Evolutionary conservation across 2,888 invertebrate genomes (phyloP).

Genomic region (Tribolium freemani): DNA sequence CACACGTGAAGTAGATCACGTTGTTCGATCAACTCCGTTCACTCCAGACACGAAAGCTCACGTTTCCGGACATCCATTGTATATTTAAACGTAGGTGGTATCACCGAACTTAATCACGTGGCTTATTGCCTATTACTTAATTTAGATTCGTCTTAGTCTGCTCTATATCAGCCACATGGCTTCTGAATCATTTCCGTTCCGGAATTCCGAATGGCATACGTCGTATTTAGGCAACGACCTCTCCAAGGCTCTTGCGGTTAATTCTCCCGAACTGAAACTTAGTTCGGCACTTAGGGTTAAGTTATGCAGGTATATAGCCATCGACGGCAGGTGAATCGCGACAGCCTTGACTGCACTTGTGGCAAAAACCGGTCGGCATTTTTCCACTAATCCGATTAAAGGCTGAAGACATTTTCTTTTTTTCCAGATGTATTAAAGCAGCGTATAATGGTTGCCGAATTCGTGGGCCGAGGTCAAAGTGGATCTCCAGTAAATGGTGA

Average conservation of each 20-base stretch:
- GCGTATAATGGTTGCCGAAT: conserved; percentile 90
- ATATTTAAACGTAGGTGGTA: conserved; percentile 40
- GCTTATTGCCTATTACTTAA: conserved; percentile 12
- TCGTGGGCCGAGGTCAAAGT: conserved; percentile 83
- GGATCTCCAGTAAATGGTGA: conserved; percentile 79
- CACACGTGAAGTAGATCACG: conserved; percentile 51
- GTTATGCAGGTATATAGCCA: conserved; percentile 28
- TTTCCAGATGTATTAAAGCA: conserved; percentile 69
- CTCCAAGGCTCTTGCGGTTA: conserved; percentile 56
- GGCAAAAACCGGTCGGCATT: conserved; percentile 55
- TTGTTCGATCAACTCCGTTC: conserved; percentile 47
- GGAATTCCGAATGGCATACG: conserved; percentile 50
- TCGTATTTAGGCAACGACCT: conserved; percentile 55
- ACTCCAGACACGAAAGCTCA: conserved; percentile 33
- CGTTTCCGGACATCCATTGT: conserved; percentile 42
- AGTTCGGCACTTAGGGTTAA: conserved; percentile 2
- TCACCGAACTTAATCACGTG: conserved; percentile 37
- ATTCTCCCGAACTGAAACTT: conserved; percentile 20
- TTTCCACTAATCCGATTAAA: conserved; percentile 49
- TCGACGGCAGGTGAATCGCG: conserved; percentile 53
- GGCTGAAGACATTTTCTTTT: conserved; percentile 31
- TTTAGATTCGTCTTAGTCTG: conserved; percentile 17
- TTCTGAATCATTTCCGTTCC: conserved; percentile 55
- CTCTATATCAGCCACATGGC: conserved; percentile 41
- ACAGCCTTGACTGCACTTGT: conserved; percentile 57